phyloP scores from a whole-genome alignment of 2,113 vertebrate genomes.

The Mormyrus iriodes region DNA sequence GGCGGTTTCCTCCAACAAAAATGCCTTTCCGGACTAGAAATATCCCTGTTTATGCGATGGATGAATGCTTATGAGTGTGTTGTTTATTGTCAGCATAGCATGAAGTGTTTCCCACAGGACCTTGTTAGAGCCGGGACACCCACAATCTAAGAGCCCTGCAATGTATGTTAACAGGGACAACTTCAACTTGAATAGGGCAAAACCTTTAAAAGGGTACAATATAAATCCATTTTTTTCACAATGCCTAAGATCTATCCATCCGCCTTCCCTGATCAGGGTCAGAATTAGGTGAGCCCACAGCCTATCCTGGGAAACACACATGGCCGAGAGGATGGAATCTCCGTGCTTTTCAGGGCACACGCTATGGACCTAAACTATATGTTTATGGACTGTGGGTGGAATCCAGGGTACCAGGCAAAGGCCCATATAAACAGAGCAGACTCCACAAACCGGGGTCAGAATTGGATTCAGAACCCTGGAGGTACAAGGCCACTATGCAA shows the following conservation, averaged over 20 bases:
- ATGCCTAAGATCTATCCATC: neutral
- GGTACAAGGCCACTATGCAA: neutral
- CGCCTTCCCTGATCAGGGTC: neutral
- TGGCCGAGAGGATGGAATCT: neutral
- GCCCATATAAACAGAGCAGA: neutral
- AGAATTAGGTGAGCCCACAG: neutral
- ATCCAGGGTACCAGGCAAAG: neutral
- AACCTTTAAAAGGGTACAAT: neutral
- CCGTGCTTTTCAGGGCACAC: neutral
- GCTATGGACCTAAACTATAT: neutral
- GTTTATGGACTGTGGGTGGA: neutral
- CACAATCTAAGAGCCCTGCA: neutral
- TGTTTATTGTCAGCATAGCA: neutral
- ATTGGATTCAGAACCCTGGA: neutral
- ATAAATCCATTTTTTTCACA: neutral
- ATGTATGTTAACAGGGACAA: neutral
- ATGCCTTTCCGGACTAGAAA: neutral
- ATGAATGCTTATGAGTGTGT: neutral
- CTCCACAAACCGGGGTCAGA: neutral
- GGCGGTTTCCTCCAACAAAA: neutral
- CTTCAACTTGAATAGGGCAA: neutral
- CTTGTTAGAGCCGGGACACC: neutral
- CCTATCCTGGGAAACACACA: neutral
- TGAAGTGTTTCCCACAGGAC: neutral
- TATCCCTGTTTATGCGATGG: neutral